phyloP scores from a whole-genome alignment of 2,888 invertebrate genomes.

The Belgica antarctica region DNA sequence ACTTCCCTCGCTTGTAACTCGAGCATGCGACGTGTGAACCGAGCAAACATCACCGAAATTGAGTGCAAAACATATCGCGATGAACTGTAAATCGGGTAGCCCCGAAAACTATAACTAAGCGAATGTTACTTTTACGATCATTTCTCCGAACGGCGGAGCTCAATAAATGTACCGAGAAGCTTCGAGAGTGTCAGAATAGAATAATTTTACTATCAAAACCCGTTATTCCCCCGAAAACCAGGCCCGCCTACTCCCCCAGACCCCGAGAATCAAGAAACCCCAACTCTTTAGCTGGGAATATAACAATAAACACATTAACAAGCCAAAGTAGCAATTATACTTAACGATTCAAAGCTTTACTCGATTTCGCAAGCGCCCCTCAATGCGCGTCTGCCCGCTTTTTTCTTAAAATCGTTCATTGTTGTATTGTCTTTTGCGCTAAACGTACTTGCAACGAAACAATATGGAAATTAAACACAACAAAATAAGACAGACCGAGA shows the following conservation, averaged over 20 bases:
- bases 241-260: too few relatives aligned
- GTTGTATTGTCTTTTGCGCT: constrained; percentile 33
- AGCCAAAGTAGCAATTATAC: not conserved
- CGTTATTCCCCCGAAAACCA: too few relatives aligned
- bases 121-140: not conserved
- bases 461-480: constrained; percentile 39
- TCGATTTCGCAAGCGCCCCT: not conserved
- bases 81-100: not conserved
- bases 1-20: too few relatives aligned
- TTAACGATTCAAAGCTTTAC: not conserved
- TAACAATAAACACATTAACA: constrained; percentile 10
- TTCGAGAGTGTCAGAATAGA: too few relatives aligned
- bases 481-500: not conserved
- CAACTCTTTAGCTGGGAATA: not conserved
- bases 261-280: too few relatives aligned
- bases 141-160: not conserved
- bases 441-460: constrained; percentile 31
- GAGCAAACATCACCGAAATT: constrained; percentile 28
- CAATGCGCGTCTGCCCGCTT: not conserved
- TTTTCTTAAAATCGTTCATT: constrained; percentile 24
- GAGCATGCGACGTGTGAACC: too few relatives aligned
- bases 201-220: too few relatives aligned
- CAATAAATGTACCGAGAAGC: too few relatives aligned
- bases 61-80: constrained; percentile 19
- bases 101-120: not conserved